Conservation (phyloP, 1,140 invertebrate genomes). For the Propsilocerus akamusi region DNA sequence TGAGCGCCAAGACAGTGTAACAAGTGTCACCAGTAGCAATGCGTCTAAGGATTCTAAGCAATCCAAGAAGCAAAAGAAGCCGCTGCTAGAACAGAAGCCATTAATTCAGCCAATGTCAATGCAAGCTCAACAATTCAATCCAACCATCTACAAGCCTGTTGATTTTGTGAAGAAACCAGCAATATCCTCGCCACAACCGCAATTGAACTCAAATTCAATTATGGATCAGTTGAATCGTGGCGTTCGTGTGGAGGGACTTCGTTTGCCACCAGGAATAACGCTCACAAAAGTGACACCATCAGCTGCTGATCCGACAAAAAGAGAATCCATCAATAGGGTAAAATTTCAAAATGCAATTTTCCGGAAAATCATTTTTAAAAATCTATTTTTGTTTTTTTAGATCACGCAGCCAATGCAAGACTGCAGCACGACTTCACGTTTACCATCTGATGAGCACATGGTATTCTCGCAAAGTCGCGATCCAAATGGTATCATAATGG, state of each 20-base stretch:
- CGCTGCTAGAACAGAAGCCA: no score
- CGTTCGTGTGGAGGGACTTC: conserved; percentile 46
- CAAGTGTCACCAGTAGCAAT: not conserved
- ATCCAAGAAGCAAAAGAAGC: not conserved
- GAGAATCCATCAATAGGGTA: conserved; percentile 19
- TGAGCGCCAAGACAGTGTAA: not conserved
- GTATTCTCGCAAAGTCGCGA: conserved; percentile 8
- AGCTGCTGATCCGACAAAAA: conserved; percentile 23
- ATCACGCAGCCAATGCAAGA: conserved; percentile 11
- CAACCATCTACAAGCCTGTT: not conserved
- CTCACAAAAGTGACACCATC: conserved; percentile 55
- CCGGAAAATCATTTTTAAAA: no score
- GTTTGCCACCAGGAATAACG: conserved; percentile 62
- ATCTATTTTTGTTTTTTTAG: no score
- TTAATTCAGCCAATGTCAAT: not conserved
- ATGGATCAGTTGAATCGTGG: conserved; percentile 37
- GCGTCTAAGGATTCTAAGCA: not conserved
- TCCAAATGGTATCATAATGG: conserved; percentile 19
- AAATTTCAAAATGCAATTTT: no score
- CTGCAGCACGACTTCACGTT: conserved; percentile 8
- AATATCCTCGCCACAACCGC: not conserved
- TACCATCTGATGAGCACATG: conserved; percentile 7
- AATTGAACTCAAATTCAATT: conserved; percentile 18
- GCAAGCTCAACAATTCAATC: not conserved
- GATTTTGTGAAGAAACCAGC: not conserved